Conservation (phyloP, 2,113 vertebrate genomes). For the Psettodes erumei region DNA sequence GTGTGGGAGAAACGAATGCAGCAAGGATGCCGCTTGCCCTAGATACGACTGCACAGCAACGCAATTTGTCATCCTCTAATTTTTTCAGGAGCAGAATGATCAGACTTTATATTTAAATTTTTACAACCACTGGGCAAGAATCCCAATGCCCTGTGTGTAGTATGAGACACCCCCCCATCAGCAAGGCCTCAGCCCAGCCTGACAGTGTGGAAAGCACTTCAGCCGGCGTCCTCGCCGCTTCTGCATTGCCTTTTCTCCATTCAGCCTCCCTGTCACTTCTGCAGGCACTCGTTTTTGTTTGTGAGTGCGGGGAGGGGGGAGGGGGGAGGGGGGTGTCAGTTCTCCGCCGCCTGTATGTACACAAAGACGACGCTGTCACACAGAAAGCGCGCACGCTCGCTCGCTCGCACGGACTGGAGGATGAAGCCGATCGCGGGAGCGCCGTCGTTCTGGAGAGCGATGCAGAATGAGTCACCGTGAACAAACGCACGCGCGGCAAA, state of each 20-base stretch:
- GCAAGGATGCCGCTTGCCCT: constrained; percentile 7
- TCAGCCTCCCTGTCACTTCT: constrained; percentile 34
- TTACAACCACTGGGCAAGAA: background rate
- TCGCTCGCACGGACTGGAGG: too few species aligned
- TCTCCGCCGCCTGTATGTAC: constrained; percentile 32
- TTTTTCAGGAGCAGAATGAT: constrained; percentile 5
- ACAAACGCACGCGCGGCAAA: constrained; percentile 19
- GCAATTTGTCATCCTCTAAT: background rate
- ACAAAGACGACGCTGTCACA: constrained; percentile 33
- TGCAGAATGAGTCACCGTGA: constrained; percentile 57
- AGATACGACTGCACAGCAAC: constrained; percentile 12
- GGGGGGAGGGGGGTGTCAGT: constrained; percentile 31
- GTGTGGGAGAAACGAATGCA: constrained; percentile 4
- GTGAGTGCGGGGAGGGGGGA: too few species aligned
- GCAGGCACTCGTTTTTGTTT: constrained; percentile 29
- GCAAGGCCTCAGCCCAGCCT: constrained; percentile 6
- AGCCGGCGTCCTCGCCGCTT: constrained; percentile 28
- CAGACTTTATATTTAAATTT: too few species aligned
- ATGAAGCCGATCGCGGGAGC: constrained; percentile 36
- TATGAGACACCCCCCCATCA: constrained; percentile 11
- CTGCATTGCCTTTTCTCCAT: constrained; percentile 30
- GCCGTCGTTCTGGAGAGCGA: constrained; percentile 28
- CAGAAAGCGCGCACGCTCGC: background rate
- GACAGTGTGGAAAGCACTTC: constrained; percentile 16
- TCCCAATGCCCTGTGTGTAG: constrained; percentile 3